Base-by-base conservation (phyloP, 2,888 invertebrate species). In the Drosophila pegasa region DNA sequence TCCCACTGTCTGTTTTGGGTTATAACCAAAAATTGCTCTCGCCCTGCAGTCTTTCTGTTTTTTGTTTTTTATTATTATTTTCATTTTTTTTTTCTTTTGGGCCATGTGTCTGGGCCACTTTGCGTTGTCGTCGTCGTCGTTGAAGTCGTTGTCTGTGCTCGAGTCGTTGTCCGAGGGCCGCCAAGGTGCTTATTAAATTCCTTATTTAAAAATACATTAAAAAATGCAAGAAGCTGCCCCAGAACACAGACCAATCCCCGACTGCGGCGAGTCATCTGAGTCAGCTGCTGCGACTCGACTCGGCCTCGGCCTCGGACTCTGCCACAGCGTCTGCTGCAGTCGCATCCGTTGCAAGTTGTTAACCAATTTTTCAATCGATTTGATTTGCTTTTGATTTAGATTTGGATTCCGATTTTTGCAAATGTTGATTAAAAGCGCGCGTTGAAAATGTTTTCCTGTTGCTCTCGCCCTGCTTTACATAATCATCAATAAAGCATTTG, bases 161-260 rank as follows among this genome's bases (percentile, higher is more conserved):
- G 56, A 74, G 80, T 77, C 68, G 81, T 64, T 82, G 83, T 88
- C 71, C 86, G 85, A 73, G 64, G 88, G 75, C 80, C 69, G 87
- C 87, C 83, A 86, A 86, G 85, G 89, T 86, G 85, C 85, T 86
- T 86, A 86, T 86, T 86, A 86, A 87, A 87, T 86, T 86, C 85
- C 85, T 88, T 86, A 88, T 88, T 86, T 86, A 86, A 86, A 86
- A 86, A 87, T 88, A 87, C 85, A 86, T 86, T 85, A 88, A 86
- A 88, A 88, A 88, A 88, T 85, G 87, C 87, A 87, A 84, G 88
- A 84, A 88, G 88, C 88, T 84, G 83, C 66, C 78, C 62, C 48
- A 69, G 59, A 65, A 70, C 62, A 56, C 56, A 75, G 60, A 57
- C 72, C 78, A 82, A 79, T 71, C 75, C 68, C 72, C 78, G 41